A percentile compares a stretch with the other conserved stretches of the same genome.
Evolutionary conservation across 2,888 invertebrate genomes (phyloP).

Genomic region (Diarsia mendica): DNA sequence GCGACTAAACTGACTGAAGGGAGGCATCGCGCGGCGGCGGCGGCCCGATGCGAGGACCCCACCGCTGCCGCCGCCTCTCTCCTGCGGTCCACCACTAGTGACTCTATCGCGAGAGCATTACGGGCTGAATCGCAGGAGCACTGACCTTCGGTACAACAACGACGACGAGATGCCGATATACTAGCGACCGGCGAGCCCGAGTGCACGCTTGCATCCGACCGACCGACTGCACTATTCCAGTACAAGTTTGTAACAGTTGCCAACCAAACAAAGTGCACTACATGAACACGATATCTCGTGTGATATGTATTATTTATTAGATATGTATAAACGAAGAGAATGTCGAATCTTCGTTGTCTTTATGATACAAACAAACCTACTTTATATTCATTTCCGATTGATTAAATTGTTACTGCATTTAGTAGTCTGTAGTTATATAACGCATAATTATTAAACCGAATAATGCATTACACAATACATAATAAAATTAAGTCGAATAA

Average conservation of each 20-base stretch:
- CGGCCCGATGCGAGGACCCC: slow-evolving; percentile 82
- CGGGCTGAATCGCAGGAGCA: slow-evolving; percentile 87
- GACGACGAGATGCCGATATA: slow-evolving; percentile 71
- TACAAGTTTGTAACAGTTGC: slow-evolving; percentile 64
- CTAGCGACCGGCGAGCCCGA: slow-evolving; percentile 73
- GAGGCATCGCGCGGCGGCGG: slow-evolving; percentile 80
- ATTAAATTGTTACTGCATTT: slow-evolving; percentile 18
- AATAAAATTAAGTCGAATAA: slow-evolving; percentile 1
- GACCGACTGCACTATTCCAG: slow-evolving; percentile 77
- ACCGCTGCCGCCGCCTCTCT: slow-evolving; percentile 85
- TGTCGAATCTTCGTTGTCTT: slow-evolving; percentile 7
- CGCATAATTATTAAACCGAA: slow-evolving; percentile 4
- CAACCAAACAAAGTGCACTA: slow-evolving; percentile 59
- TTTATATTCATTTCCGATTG: slow-evolving; percentile 9
- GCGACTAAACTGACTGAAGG: slow-evolving; percentile 86
- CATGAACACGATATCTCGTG: slow-evolving; percentile 16
- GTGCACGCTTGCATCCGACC: slow-evolving; percentile 76
- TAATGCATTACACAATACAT: slow-evolving; percentile 15
- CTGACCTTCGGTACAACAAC: slow-evolving; percentile 84
- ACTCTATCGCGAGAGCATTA: slow-evolving; percentile 86
- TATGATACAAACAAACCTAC: neutral
- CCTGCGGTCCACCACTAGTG: slow-evolving; percentile 83
- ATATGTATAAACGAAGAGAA: neutral
- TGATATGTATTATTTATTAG: slow-evolving; percentile 31
- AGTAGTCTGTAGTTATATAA: neutral